phyloP scores from a whole-genome alignment of 2,888 invertebrate genomes.

The Chrysolina americana region DNA sequence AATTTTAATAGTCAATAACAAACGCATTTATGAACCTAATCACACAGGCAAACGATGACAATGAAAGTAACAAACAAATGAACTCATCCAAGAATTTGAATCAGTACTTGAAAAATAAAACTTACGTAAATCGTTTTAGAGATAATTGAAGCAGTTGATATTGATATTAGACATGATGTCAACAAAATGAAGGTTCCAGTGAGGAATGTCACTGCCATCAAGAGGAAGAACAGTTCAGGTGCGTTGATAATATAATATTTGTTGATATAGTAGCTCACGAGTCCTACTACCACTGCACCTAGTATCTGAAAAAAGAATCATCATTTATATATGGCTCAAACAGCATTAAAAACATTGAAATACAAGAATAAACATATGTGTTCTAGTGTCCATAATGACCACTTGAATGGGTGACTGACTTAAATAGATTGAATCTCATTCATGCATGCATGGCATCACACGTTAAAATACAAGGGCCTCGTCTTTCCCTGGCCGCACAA shows the following conservation, averaged over 20 bases:
- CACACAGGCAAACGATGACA: conserved; percentile 9
- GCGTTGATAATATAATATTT: conserved; percentile 63
- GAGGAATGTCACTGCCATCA: conserved; percentile 84
- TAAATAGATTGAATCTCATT: too few relatives aligned
- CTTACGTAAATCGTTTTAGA: conserved; percentile 86
- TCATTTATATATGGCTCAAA: neutral
- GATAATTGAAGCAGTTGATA: conserved; percentile 87
- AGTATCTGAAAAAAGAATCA: conserved; percentile 75
- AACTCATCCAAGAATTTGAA: conserved; percentile 29
- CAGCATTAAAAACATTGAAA: neutral
- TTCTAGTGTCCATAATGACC: too few relatives aligned
- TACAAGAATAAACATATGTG: neutral
- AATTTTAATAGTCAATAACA: conserved; percentile 4
- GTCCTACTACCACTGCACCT: conserved; percentile 82
- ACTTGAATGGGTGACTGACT: too few relatives aligned
- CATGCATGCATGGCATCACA: too few relatives aligned
- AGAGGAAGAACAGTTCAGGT: conserved; percentile 79
- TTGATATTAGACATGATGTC: conserved; percentile 81
- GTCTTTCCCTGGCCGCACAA: too few relatives aligned
- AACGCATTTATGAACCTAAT: conserved; percentile 9
- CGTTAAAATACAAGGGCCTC: too few relatives aligned
- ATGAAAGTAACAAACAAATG: conserved; percentile 33
- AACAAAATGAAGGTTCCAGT: conserved; percentile 85
- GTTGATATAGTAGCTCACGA: conserved; percentile 74
- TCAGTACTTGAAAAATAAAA: conserved; percentile 56